Evolutionary conservation across 37 sponge, comb jelly and placozoan species (phyloP), one percentile per base, ranked within the genome.

Genomic region (Crambe crambe): DNA sequence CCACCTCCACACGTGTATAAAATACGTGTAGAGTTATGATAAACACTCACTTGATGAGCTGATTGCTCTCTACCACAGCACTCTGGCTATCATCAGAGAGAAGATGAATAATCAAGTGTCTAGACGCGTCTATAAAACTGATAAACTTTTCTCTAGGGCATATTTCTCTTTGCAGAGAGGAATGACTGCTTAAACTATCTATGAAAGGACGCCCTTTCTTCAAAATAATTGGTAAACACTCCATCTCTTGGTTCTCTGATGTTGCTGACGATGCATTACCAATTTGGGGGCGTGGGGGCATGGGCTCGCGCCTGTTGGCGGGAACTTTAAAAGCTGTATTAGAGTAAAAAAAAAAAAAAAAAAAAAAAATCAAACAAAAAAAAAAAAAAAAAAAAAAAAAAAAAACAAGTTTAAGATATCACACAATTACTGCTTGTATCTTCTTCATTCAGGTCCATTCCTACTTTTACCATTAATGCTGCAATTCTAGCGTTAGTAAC

Each of bases 91-190:
- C 74, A 31, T 27, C 64, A 29, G 71, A 57, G 35, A 85, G 70
- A 1, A 58, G 42, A 60, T 71, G 42, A 10, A 85, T 42, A 20
- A 20, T 40, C 20, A 85, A 38, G 41, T 37, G 58, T 21, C 78
- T 72, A 31, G 27, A n/a, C 20, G 32, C 51, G 70, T 77, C 72
- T 54, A 85, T 41, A 26, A 69, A 59, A 20, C 47, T 58, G 2
- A 85, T 32, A 22, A 85, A 37, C 51, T 68, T 77, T 36, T 78
- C 78, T 12, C 72, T 58, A 3, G 85, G 78, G 30, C 85, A 85
- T 2, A 85, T 59, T 17, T 70, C 34, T 36, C 85, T 57, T 35
- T 74, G 42, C 58, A 27, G 26, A 21, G 58, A 20, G n/a, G 12
- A 42, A 18, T 37, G 23, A 18, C 25, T 35, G 51, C 61, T 59